Evolutionary conservation across 2,113 vertebrate genomes (phyloP), one percentile per base, ranked within the genome.

Genomic region (Baryphthengus martii): DNA sequence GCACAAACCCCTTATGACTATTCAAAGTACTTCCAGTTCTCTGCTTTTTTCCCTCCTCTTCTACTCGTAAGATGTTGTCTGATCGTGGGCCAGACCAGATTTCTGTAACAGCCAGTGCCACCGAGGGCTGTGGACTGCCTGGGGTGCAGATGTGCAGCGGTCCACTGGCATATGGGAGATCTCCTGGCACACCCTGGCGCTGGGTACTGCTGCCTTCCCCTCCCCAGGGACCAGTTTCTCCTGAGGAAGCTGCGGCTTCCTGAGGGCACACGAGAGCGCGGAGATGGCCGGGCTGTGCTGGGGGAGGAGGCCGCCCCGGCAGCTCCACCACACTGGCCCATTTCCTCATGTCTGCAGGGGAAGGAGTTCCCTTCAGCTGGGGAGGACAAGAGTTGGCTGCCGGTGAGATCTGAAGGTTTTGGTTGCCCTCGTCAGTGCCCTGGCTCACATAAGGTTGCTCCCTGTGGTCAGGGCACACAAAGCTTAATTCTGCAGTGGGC

Each of bases 211-310:
- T 3, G 49, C 62, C 55, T 72, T 86, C 84, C 70, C 47, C 63
- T 81, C 50, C 44, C 62, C 11, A n/a, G 21, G 13, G 10, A 75
- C 79, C 65, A 89, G 80, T 18, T 96, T 94, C 87, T 97, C 71
- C 86, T 25, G 44, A 98, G 97, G 97, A 98, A 98, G 97, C 96
- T 97, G 97, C 26, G 96, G 97, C 97, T 98, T 98, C 97, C 98
- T 94, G 96, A 92, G 65, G 58, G 90, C 77, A 76, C 84, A 89
- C 4, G 20, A 44, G 72, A 75, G 88, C 2, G 2, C 49, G 4
- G 80, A 78, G 85, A 58, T 3, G 1, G 75, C 35, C 6, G 0
- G 79, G 68, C 75, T 73, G 72, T 4, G 10, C 23, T 65, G 78
- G 89, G 86, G 94, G 86, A 91, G 89, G 89, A 95, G 84, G 92